Percentiles rank a stretch among this genome's conserved stretches.
Evolutionary conservation across 2,888 invertebrate species (phyloP).

Genomic region (Busseola fusca): DNA sequence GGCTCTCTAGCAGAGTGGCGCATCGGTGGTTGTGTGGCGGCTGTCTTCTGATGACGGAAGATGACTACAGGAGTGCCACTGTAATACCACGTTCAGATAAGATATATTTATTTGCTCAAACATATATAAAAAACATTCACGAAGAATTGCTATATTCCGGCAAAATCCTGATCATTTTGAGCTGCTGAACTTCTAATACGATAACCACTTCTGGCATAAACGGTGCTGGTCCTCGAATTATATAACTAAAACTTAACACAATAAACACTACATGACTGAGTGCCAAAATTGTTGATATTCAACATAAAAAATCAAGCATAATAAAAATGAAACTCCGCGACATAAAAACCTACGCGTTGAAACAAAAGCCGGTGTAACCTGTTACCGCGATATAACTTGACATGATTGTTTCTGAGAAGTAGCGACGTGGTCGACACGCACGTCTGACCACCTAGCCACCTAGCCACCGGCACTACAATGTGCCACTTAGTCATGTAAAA

Average conservation of each 20-base stretch:
- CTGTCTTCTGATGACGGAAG: not conserved
- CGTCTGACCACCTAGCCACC: constrained; percentile 26
- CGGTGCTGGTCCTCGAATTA: too few relatives aligned
- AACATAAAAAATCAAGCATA: constrained; percentile 9
- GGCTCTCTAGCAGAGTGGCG: not conserved
- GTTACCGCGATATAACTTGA: constrained; percentile 30
- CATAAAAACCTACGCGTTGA: constrained; percentile 23
- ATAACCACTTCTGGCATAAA: not conserved
- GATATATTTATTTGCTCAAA: too few relatives aligned
- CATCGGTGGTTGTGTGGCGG: not conserved
- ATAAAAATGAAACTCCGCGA: constrained; percentile 3
- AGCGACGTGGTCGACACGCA: constrained; percentile 50
- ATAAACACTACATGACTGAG: not conserved
- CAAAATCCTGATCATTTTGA: not conserved
- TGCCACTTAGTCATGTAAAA: constrained; percentile 19
- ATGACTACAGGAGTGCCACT: not conserved
- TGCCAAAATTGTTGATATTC: constrained; percentile 3
- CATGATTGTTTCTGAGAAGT: constrained; percentile 55
- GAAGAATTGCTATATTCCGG: not conserved
- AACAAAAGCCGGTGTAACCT: constrained; percentile 36
- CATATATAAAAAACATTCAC: too few relatives aligned
- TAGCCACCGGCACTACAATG: constrained; percentile 17
- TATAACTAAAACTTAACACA: not conserved
- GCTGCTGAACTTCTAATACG: not conserved
- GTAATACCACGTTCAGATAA: not conserved